Evolutionary conservation across 2,113 vertebrate species (phyloP), one percentile per base, ranked within the genome.

Genomic region (Macrotis lagotis): DNA sequence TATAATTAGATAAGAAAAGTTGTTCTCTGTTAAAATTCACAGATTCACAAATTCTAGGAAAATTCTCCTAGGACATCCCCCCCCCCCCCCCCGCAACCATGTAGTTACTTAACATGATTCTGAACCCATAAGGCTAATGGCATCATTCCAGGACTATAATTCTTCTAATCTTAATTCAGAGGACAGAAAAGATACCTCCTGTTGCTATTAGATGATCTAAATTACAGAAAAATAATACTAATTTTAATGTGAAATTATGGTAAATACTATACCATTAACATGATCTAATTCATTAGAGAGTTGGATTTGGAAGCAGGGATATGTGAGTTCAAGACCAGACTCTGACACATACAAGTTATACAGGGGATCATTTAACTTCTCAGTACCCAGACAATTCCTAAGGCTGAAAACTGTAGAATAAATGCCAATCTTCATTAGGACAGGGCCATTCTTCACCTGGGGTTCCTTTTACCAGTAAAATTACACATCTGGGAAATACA

Each of bases 1-100:
- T 22, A 44, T 9, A 83, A 91, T 91, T 91, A 26, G 24, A 74
- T 8, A 92, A 14, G 91, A 12, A 96, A 22, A 91, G 47, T 95
- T 96, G 52, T 91, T 8, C 89, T 93, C 59, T 31, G 22, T 91
- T 93, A 24, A 53, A 55, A 2, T 92, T 51, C 91, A 3, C 91
- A 53, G 1, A 47, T 8, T 92, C n/a, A n/a, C n/a, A n/a, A n/a
- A n/a, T 91, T 83, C 93, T 66, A 89, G 22, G 16, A 94, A 53
- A 19, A 90, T 91, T 28, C 9, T 89, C 55, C 31, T 4, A 93
- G 24, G 47, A 66, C 93, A 92, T 93, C 49, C 47, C 6, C 14
- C 16, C 66, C 28, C 14, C 51, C 14, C 51, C 51, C 14, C 51
- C 1, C 51, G 22, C 12, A 14, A 14, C 12, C 53, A 83, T 44